Evolutionary conservation across 2,888 invertebrate genomes (phyloP).

Genomic region (Ormyrus nitidulus): DNA sequence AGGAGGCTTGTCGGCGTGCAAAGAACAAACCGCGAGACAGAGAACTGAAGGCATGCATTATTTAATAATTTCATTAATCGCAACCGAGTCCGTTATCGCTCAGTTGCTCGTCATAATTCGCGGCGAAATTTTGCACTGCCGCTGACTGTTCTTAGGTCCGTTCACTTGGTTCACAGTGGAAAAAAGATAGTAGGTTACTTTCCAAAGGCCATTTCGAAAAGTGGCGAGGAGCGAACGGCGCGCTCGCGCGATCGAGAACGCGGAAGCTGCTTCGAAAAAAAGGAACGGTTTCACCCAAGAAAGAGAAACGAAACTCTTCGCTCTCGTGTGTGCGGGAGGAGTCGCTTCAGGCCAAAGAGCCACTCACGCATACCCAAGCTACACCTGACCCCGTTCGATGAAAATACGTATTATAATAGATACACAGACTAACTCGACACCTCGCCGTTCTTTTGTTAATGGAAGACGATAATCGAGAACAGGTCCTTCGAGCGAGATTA

Average conservation of each 20-base stretch:
- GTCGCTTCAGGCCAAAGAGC: conserved; percentile 43
- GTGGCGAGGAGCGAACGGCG: neutral
- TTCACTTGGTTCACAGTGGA: neutral
- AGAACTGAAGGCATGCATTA: neutral
- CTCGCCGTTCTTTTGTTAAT: neutral
- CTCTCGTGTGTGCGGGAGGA: conserved; percentile 48
- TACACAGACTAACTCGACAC: neutral
- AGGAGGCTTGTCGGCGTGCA: too few species aligned
- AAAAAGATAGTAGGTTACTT: conserved; percentile 40
- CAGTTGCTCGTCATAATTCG: neutral
- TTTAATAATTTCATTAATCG: conserved; percentile 12
- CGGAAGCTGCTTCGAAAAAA: conserved; percentile 53
- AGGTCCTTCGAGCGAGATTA: too few species aligned
- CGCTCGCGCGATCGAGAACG: conserved; percentile 40
- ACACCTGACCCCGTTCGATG: conserved; percentile 62
- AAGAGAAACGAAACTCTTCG: conserved; percentile 45
- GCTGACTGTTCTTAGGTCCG: neutral
- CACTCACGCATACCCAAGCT: conserved; percentile 17
- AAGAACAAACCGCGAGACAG: too few species aligned
- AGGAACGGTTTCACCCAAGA: conserved; percentile 51
- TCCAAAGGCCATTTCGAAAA: conserved; percentile 47
- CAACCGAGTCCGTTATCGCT: neutral
- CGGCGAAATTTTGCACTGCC: neutral
- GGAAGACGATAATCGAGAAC: neutral
- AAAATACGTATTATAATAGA: conserved; percentile 56